Conservation (phyloP, 2,888 invertebrate genomes). For the Dryomyza anilis region DNA sequence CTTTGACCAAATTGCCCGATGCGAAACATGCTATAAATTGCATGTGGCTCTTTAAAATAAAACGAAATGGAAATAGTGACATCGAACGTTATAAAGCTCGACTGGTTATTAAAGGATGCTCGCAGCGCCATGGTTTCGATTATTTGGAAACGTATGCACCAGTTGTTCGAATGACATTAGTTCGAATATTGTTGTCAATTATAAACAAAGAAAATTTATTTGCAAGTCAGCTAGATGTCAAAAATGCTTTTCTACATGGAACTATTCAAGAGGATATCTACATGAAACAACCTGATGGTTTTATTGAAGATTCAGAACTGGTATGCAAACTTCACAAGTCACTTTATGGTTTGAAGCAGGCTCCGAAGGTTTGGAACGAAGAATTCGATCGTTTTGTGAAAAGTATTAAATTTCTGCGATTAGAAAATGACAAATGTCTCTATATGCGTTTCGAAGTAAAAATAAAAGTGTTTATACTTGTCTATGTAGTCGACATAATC, state of each 20-base stretch:
- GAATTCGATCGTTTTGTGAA: neutral
- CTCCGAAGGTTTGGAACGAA: neutral
- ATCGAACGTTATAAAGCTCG: neutral
- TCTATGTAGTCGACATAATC: too few species aligned
- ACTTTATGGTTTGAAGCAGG: neutral
- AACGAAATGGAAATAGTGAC: neutral
- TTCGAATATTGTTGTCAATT: neutral
- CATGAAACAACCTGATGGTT: neutral
- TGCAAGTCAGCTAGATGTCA: neutral
- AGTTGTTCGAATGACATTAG: neutral
- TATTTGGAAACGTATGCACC: neutral
- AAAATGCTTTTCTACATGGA: neutral
- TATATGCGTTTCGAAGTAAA: too few species aligned
- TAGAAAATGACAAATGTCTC: neutral
- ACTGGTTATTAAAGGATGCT: neutral
- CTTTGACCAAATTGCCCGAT: neutral
- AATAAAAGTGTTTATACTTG: too few species aligned
- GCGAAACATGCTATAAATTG: neutral
- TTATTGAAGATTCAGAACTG: neutral
- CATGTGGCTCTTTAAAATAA: neutral
- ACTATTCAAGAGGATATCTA: neutral
- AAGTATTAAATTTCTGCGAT: constrained; percentile 35
- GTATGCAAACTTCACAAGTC: neutral
- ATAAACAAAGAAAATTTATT: neutral
- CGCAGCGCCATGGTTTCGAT: neutral